A percentile compares a stretch with the other conserved stretches of the same genome.
These are phyloP conservation scores for Alca torda DNA, from an alignment of 2,797 vertebrate genomes.

Conservation along the genomic window DNA sequence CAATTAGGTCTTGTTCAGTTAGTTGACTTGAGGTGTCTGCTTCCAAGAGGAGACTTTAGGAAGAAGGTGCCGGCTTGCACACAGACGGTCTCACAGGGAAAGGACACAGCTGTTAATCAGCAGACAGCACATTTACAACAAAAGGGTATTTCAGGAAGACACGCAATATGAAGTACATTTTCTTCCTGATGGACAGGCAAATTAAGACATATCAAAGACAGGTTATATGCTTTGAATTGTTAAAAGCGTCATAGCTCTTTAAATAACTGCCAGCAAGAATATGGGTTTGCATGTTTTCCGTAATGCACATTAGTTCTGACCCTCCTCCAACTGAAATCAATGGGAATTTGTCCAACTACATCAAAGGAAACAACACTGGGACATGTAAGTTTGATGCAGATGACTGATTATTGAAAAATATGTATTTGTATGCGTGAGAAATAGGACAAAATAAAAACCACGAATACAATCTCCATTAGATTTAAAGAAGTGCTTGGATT, in stretches of 20 bases:
- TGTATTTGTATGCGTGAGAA: not conserved
- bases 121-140: not conserved
- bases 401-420: slow-evolving; percentile 35
- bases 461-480: not conserved
- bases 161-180: not conserved
- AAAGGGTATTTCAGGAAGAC: not conserved
- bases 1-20: not conserved
- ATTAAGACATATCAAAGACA: slow-evolving; percentile 27
- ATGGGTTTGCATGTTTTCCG: not conserved
- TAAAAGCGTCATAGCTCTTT: not conserved
- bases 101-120: not conserved
- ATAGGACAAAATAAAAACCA: not conserved
- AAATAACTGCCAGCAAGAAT: slow-evolving; percentile 24
- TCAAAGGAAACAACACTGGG: slow-evolving; percentile 28
- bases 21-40: not conserved
- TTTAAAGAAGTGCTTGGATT: not conserved
- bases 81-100: not conserved
- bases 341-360: slow-evolving; percentile 24
- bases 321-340: slow-evolving; percentile 12
- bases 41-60: not conserved
- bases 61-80: not conserved
- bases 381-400: slow-evolving; percentile 22
- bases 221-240: not conserved
- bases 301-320: not conserved
- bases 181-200: not conserved